A percentile compares a stretch with the other conserved stretches of the same genome.
These are phyloP conservation scores for Oscheius onirici DNA, from an alignment of 2,888 invertebrate species.

Conservation along the genomic window DNA sequence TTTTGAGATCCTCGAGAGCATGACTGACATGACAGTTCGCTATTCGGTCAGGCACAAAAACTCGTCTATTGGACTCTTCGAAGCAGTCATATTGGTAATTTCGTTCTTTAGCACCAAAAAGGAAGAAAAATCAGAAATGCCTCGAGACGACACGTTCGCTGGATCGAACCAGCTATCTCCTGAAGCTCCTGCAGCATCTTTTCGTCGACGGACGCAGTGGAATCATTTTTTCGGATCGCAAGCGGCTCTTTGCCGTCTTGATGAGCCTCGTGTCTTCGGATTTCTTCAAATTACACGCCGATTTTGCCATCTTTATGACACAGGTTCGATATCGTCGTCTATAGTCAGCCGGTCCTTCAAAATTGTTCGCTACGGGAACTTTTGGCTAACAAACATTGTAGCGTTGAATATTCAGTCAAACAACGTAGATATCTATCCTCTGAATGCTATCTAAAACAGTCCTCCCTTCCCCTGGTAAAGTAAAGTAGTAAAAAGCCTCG, in stretches of 20 bases:
- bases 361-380: too few species aligned
- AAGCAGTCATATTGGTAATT: slow-evolving; percentile 7
- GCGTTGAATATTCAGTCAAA: too few species aligned
- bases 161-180: not conserved
- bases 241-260: slow-evolving; percentile 18
- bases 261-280: slow-evolving; percentile 32
- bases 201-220: not conserved
- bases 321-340: slow-evolving; percentile 4
- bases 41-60: slow-evolving; percentile 38
- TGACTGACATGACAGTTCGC: slow-evolving; percentile 43
- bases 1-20: slow-evolving; percentile 41
- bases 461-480: too few species aligned
- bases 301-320: slow-evolving; percentile 37
- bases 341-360: too few species aligned
- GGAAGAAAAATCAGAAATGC: not conserved
- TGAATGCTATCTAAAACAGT: too few species aligned
- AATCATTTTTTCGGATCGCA: not conserved
- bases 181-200: not conserved
- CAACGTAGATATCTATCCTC: too few species aligned
- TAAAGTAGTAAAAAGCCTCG: too few species aligned
- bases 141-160: not conserved
- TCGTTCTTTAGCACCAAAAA: not conserved
- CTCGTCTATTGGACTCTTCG: not conserved
- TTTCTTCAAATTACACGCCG: slow-evolving; percentile 36
- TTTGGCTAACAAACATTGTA: too few species aligned